Conservation (phyloP, 1,140 invertebrate genomes). For the Drosophila murphyi region DNA sequence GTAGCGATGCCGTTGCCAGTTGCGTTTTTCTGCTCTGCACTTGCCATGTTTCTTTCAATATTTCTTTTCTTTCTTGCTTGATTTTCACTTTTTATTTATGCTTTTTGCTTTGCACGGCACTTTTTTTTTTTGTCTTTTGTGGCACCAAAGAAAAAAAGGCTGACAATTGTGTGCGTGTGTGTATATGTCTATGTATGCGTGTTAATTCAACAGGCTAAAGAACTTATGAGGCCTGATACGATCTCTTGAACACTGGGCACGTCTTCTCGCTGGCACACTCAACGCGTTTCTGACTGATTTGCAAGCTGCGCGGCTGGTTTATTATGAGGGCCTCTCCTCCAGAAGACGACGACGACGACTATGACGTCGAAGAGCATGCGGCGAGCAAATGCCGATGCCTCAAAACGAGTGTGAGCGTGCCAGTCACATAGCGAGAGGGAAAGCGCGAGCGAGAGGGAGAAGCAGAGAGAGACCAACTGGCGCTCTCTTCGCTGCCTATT, state of each 20-base stretch:
- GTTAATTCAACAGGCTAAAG: constrained; percentile 30
- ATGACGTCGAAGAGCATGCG: constrained; percentile 4
- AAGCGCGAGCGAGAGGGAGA: not conserved
- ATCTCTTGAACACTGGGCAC: constrained; percentile 35
- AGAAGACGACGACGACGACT: constrained; percentile 11
- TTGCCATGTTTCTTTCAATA: constrained; percentile 56
- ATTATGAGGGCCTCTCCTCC: constrained; percentile 54
- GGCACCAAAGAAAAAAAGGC: constrained; percentile 66
- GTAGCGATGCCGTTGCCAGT: constrained; percentile 49
- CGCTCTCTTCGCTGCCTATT: constrained; percentile 20
- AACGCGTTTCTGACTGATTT: constrained; percentile 62
- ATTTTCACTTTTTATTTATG: constrained; percentile 61
- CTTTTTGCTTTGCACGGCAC: constrained; percentile 65
- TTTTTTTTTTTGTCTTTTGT: constrained; percentile 51
- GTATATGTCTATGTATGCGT: constrained; percentile 24
- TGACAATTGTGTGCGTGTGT: constrained; percentile 23
- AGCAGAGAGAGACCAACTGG: not conserved
- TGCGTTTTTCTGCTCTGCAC: constrained; percentile 73
- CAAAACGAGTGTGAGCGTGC: constrained; percentile 6
- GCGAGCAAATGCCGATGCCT: constrained; percentile 11
- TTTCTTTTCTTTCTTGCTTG: constrained; percentile 38
- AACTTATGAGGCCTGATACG: constrained; percentile 35
- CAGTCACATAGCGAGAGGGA: not conserved
- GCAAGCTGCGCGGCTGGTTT: constrained; percentile 69
- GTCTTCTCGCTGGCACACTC: constrained; percentile 54